Base-by-base conservation (phyloP, 2,797 vertebrate species). In the Chelon auratus region DNA sequence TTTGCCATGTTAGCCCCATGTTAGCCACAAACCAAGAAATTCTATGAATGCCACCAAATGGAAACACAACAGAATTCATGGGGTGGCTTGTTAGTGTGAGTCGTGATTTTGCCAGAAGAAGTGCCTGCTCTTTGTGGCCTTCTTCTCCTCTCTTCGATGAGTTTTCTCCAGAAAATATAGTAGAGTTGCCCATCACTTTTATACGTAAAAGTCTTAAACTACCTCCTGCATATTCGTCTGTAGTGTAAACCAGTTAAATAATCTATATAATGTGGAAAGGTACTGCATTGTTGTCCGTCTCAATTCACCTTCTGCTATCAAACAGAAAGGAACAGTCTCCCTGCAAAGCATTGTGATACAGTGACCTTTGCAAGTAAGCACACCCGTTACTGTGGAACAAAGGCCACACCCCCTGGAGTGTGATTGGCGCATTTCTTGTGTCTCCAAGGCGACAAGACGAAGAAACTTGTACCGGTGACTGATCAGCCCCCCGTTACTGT, bases 361-460 rank as follows among this genome's bases (percentile, higher is more conserved):
- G 0, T 69, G 54, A 75, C 68, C 33, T 57, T 53, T 55, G 45
- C 53, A 47, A 43, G 74, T 40, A 13, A 72, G 59, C 68, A 55
- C 39, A 73, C 66, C 22, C 18, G 2, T 68, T 56, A 15, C 33
- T 68, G 66, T 79, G 52, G 61, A 52, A 54, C 2, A 0, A 75
- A 58, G 83, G 87, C 75, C 83, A 80, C 88, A 55, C 84, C 90
- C 80, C 59, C 81, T 80, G 57, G 85, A 90, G 87, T 93, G 96
- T 98, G 95, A 98, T 94, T 87, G 93, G 92, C 90, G 73, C 93
- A 91, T 95, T 94, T 97, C 95, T 95, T 97, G 94, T 97, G 92
- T 99, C 95, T 95, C 95, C 84, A 95, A 99, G 98, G 97, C 95
- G 92, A 97, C 94, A 95, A 95, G 86, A 94, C 95, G 89, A 86